phyloP scores from a whole-genome alignment of 2,888 invertebrate species.

The Nymphalis polychloros region DNA sequence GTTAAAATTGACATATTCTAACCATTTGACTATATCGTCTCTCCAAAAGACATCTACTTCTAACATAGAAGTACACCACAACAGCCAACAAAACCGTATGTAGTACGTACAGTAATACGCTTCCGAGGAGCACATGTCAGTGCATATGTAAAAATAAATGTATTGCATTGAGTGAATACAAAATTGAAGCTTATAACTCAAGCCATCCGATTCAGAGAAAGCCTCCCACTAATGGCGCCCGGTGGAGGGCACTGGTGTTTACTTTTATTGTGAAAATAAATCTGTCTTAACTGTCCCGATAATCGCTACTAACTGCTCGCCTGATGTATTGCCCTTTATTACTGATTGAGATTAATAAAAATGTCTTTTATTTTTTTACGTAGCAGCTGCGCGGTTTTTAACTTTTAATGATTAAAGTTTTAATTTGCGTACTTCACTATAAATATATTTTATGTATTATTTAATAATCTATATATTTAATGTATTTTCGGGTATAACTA shows the following conservation, averaged over 20 bases:
- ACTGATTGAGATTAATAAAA: constrained; percentile 37
- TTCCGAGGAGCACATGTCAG: too few relatives aligned
- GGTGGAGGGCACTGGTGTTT: constrained; percentile 67
- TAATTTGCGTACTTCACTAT: too few relatives aligned
- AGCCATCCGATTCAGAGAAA: constrained; percentile 48
- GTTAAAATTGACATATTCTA: too few relatives aligned
- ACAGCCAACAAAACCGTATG: too few relatives aligned
- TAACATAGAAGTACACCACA: too few relatives aligned
- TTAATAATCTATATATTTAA: too few relatives aligned
- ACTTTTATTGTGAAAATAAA: constrained; percentile 80
- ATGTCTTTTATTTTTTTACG: constrained; percentile 14
- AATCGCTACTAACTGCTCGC: constrained; percentile 72
- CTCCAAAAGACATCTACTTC: too few relatives aligned
- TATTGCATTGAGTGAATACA: constrained; percentile 12
- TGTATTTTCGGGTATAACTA: too few relatives aligned
- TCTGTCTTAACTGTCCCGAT: constrained; percentile 77
- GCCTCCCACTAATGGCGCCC: constrained; percentile 71
- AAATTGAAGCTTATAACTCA: constrained; percentile 35
- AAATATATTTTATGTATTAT: too few relatives aligned
- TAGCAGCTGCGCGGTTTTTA: neutral
- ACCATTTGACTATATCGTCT: too few relatives aligned
- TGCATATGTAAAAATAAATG: too few relatives aligned
- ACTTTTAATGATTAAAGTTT: neutral
- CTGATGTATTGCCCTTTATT: constrained; percentile 40
- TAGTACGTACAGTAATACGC: too few relatives aligned